Conservation (phyloP, 2,113 vertebrate species). For the Seriola quinqueradiata region DNA sequence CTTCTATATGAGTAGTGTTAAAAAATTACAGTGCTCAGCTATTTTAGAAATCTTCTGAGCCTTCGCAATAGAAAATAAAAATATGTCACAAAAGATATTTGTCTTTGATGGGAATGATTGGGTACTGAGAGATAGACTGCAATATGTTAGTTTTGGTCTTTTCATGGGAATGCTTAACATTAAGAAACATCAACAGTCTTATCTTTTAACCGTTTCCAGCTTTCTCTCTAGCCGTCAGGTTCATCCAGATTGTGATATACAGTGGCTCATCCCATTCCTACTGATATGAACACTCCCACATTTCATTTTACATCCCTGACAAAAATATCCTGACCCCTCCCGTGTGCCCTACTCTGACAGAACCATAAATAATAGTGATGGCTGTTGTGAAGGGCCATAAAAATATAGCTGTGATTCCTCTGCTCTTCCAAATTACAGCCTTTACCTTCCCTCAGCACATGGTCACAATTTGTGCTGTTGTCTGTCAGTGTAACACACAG, state of each 20-base stretch:
- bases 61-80: background rate
- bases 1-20: background rate
- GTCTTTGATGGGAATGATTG: background rate
- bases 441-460: constrained; percentile 44
- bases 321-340: constrained; percentile 30
- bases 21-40: background rate
- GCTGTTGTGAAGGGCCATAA: constrained; percentile 47
- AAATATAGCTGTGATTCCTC: constrained; percentile 35
- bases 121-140: background rate
- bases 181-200: background rate
- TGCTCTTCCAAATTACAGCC: constrained; percentile 57
- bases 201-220: background rate
- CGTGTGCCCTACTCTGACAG: constrained; percentile 28
- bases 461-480: constrained; percentile 45
- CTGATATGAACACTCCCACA: constrained; percentile 18
- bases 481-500: constrained; percentile 33
- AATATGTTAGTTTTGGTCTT: background rate
- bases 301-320: constrained; percentile 34
- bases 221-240: background rate
- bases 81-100: background rate
- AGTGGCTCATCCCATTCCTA: constrained; percentile 7
- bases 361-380: constrained; percentile 61
- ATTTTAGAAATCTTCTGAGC: background rate
- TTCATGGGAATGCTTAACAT: background rate
- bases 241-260: constrained; percentile 34